These are phyloP conservation scores for Watsonalla binaria DNA, from an alignment of 2,888 invertebrate species.

Conservation along the genomic window DNA sequence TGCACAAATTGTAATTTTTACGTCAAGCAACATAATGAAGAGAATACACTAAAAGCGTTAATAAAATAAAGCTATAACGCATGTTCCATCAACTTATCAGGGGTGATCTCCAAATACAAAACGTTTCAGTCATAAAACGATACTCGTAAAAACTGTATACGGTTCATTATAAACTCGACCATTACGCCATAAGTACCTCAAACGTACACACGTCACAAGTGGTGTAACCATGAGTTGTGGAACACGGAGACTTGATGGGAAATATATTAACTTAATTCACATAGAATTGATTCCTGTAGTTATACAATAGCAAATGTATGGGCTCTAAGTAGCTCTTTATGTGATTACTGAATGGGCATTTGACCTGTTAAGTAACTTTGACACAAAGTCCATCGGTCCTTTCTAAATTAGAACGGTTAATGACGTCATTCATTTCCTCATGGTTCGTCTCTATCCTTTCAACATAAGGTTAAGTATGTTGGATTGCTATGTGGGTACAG, in stretches of 20 bases:
- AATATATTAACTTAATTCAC: not conserved
- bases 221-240: conserved; percentile 1
- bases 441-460: too few species aligned
- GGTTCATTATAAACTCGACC: conserved; percentile 22
- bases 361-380: too few species aligned
- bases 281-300: not conserved
- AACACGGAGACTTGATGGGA: not conserved
- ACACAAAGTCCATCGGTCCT: too few species aligned
- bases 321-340: too few species aligned
- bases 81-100: conserved; percentile 1
- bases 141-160: conserved; percentile 15
- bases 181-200: conserved; percentile 9
- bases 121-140: conserved; percentile 12
- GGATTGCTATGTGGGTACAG: too few species aligned
- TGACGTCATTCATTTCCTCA: too few species aligned
- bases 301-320: too few species aligned
- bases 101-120: conserved; percentile 8
- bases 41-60: not conserved
- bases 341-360: too few species aligned
- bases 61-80: not conserved
- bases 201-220: conserved; percentile 5
- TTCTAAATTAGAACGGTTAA: too few species aligned
- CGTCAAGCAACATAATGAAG: too few species aligned
- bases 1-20: too few species aligned
- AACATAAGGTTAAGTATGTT: too few species aligned